Conservation (phyloP, 2,113 vertebrate species). For the Varanus komodoensis region DNA sequence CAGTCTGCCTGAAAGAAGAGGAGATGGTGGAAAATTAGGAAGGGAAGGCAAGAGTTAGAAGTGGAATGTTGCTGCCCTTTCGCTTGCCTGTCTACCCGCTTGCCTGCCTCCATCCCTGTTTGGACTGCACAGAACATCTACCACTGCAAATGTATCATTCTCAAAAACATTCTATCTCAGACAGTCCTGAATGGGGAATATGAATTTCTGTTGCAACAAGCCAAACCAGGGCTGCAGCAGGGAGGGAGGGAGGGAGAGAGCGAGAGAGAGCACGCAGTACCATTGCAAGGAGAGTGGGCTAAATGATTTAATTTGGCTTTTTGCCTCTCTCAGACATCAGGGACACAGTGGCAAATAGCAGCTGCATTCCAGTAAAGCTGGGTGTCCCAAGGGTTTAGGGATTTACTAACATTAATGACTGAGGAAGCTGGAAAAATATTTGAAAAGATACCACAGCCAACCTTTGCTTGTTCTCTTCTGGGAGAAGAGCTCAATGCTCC, state of each 20-base stretch:
- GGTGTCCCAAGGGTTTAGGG: slow-evolving; percentile 61
- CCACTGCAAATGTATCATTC: background rate
- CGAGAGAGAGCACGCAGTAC: slow-evolving; percentile 7
- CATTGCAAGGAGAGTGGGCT: slow-evolving; percentile 1
- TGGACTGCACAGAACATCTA: background rate
- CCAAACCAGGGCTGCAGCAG: background rate
- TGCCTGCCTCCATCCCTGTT: background rate
- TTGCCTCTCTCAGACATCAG: slow-evolving; percentile 45
- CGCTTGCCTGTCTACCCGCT: background rate
- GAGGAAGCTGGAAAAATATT: slow-evolving; percentile 56
- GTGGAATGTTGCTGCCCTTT: background rate
- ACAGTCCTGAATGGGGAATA: background rate
- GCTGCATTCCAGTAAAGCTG: slow-evolving; percentile 55
- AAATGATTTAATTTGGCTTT: slow-evolving; percentile 28
- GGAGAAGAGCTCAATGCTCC: slow-evolving; percentile 58
- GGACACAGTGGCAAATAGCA: slow-evolving; percentile 44
- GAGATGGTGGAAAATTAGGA: background rate
- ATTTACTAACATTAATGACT: slow-evolving; percentile 66
- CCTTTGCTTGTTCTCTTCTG: slow-evolving; percentile 64
- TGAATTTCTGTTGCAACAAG: background rate
- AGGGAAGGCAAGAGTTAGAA: background rate
- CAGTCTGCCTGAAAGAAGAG: background rate
- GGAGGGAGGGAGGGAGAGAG: background rate
- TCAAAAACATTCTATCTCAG: background rate
- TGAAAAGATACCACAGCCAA: slow-evolving; percentile 58